Conservation (phyloP, 1,140 invertebrate species). For the Aphidius ervi region DNA sequence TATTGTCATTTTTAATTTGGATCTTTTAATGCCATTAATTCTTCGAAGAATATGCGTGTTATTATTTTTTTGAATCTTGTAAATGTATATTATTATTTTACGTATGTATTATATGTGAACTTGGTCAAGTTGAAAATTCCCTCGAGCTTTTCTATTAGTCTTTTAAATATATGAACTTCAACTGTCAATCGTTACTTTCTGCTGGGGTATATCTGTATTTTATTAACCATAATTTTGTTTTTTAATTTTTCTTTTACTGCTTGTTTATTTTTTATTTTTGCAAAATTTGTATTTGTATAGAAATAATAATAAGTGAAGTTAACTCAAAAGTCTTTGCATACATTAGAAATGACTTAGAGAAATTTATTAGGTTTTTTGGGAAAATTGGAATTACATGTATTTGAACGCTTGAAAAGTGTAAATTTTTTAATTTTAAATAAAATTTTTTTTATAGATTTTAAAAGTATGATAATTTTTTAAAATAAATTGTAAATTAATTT, state of each 20-base stretch:
- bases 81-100: conserved; percentile 44
- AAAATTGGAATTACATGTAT: conserved; percentile 24
- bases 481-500: no score
- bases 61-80: conserved; percentile 29
- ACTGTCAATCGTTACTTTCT: conserved; percentile 15
- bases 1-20: no score
- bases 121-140: conserved; percentile 33
- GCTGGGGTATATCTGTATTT: conserved; percentile 20
- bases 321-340: conserved; percentile 43
- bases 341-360: conserved; percentile 47
- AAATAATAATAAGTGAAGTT: conserved; percentile 53
- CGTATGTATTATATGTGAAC: conserved; percentile 48
- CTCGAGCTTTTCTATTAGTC: conserved; percentile 21
- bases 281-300: conserved; percentile 50
- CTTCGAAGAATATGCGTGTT: no score
- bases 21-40: no score
- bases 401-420: conserved; percentile 25
- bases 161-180: conserved; percentile 11
- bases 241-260: conserved; percentile 19
- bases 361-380: conserved; percentile 18
- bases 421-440: background rate
- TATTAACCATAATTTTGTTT: conserved; percentile 7
- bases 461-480: no score
- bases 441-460: no score
- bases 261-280: conserved; percentile 23